phyloP scores from a whole-genome alignment of 2,113 vertebrate genomes.

The Patagioenas fasciata region DNA sequence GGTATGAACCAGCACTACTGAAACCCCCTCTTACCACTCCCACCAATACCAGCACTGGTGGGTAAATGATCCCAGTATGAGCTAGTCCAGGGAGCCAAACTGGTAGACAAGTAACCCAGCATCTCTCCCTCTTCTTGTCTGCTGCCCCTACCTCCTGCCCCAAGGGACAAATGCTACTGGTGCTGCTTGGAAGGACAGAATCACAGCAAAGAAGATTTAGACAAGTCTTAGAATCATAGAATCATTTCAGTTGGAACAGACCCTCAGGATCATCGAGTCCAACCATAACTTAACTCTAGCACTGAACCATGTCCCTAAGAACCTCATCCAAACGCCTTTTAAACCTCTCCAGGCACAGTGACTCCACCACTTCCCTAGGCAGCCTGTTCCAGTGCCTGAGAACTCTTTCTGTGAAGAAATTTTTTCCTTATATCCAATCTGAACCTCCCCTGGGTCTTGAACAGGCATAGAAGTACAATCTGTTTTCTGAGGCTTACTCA shows the following conservation, averaged over 20 bases:
- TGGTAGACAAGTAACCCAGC: not conserved
- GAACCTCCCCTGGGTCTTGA: not conserved
- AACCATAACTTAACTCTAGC: too few relatives aligned
- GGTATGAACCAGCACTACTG: not conserved
- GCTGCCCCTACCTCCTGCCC: too few relatives aligned
- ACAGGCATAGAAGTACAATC: not conserved
- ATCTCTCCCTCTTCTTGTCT: not conserved
- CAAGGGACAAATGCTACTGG: not conserved
- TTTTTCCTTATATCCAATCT: too few relatives aligned
- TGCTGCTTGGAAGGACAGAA: not conserved
- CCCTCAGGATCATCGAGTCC: too few relatives aligned
- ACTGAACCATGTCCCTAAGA: too few relatives aligned
- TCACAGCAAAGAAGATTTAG: not conserved
- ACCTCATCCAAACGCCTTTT: too few relatives aligned
- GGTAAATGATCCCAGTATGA: not conserved
- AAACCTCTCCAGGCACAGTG: too few relatives aligned
- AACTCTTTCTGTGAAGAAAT: too few relatives aligned
- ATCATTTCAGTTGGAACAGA: too few relatives aligned
- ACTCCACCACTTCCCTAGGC: too few relatives aligned
- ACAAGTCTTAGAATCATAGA: not conserved
- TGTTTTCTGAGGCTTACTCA: not conserved
- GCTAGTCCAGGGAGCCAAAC: not conserved
- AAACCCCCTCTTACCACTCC: not conserved
- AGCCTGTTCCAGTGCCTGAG: too few relatives aligned
- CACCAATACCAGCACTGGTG: fast-evolving